A percentile compares a stretch with the other conserved stretches of the same genome.
phyloP scores from a whole-genome alignment of 92 coral and sea anemone genomes.

The Actinernus sp. region DNA sequence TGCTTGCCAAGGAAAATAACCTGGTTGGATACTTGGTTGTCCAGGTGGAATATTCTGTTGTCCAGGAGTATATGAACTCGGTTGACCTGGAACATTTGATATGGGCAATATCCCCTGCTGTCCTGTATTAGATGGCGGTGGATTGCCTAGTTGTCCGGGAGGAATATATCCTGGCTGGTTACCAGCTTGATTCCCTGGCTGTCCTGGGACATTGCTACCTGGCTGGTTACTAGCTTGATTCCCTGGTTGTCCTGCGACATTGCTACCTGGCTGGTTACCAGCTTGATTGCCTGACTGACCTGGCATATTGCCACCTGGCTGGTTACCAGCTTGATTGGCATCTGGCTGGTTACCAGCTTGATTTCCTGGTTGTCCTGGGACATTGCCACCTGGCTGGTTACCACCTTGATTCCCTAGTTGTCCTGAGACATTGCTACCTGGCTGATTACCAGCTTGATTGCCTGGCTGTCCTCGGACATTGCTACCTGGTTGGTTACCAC shows the following conservation, averaged over 20 bases:
- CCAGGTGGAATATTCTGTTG: neutral
- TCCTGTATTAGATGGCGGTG: no score
- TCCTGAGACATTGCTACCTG: neutral
- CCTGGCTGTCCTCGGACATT: neutral
- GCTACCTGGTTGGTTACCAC: constrained; percentile 10
- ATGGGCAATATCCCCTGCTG: no score
- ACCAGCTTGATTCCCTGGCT: constrained; percentile 13
- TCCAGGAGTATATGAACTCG: constrained; percentile 16
- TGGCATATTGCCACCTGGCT: constrained; percentile 15
- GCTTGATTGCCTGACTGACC: constrained; percentile 14
- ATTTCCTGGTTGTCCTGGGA: neutral
- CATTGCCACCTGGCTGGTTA: constrained; percentile 10
- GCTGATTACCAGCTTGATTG: constrained; percentile 1
- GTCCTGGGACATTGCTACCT: constrained; percentile 29
- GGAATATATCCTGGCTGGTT: constrained; percentile 23
- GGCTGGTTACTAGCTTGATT: constrained; percentile 26
- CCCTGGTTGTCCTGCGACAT: constrained; percentile 28
- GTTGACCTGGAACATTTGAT: neutral
- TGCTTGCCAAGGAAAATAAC: neutral
- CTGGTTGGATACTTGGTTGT: constrained; percentile 3
- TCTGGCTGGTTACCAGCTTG: constrained; percentile 23
- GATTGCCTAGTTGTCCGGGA: neutral
- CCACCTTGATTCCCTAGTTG: neutral
- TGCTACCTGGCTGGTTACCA: constrained; percentile 3
- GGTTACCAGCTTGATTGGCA: constrained; percentile 3